phyloP scores from a whole-genome alignment of 2,113 vertebrate genomes.

The Siphamia tubifer region DNA sequence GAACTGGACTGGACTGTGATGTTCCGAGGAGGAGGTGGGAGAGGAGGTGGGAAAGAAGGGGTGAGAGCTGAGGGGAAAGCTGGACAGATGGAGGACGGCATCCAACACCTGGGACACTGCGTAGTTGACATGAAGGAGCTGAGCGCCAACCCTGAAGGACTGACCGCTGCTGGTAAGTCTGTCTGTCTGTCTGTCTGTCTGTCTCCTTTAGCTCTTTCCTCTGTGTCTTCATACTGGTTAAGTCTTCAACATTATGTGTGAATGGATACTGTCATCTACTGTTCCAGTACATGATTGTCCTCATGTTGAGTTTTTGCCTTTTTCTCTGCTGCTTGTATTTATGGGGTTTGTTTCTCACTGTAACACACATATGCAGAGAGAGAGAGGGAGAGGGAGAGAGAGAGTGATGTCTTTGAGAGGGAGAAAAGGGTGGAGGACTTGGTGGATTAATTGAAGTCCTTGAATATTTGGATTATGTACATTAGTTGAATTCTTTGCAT shows the following conservation, averaged over 20 bases:
- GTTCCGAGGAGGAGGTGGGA: slow-evolving; percentile 59
- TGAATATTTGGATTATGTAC: background rate
- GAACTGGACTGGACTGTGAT: slow-evolving; percentile 71
- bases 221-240: slow-evolving; percentile 5
- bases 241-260: slow-evolving; percentile 27
- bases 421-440: slow-evolving; percentile 7
- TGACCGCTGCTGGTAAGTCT: slow-evolving; percentile 65
- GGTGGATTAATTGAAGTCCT: background rate
- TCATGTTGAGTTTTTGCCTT: background rate
- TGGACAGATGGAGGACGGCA: slow-evolving; percentile 73
- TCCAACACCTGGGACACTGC: slow-evolving; percentile 67
- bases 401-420: background rate
- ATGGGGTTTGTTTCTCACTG: background rate
- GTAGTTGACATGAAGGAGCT: slow-evolving; percentile 74
- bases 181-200: slow-evolving; percentile 24
- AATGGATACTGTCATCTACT: background rate
- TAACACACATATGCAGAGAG: background rate
- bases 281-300: background rate
- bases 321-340: slow-evolving; percentile 1
- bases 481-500: background rate
- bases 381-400: background rate
- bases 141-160: slow-evolving; percentile 61
- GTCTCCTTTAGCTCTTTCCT: slow-evolving; percentile 10
- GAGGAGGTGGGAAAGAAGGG: slow-evolving; percentile 42
- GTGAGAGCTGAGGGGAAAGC: slow-evolving; percentile 39